phyloP scores from a whole-genome alignment of 2,888 invertebrate genomes.

The Calameuta filiformis region DNA sequence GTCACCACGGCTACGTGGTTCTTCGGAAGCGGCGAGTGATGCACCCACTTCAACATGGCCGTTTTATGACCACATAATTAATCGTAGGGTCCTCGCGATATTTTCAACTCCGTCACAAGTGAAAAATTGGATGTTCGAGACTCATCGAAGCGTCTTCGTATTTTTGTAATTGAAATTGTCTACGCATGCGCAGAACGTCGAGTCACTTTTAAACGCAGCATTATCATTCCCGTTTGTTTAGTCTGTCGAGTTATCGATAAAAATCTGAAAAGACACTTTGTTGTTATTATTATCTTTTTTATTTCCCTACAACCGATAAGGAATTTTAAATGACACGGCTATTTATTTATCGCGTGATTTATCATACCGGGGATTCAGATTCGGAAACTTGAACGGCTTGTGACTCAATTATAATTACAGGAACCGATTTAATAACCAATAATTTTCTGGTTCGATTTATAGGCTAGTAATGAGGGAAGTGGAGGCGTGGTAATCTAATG shows the following conservation, averaged over 20 bases:
- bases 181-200: neutral
- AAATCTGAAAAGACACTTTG: neutral
- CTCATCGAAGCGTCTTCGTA: neutral
- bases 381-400: neutral
- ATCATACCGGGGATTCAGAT: neutral
- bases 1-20: slow-evolving; percentile 40
- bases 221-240: neutral
- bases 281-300: neutral
- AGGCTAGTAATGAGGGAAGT: neutral
- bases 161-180: neutral
- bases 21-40: slow-evolving; percentile 53
- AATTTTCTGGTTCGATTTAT: neutral
- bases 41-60: slow-evolving; percentile 62
- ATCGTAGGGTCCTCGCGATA: slow-evolving; percentile 10
- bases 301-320: neutral
- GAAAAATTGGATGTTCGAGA: too few species aligned
- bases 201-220: neutral
- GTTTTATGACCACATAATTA: slow-evolving; percentile 34
- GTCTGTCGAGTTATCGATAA: neutral
- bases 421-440: neutral
- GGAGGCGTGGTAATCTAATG: neutral
- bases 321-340: neutral
- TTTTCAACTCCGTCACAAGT: neutral
- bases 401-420: neutral
- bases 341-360: neutral